phyloP scores from a whole-genome alignment of 1,140 invertebrate genomes.

The Penaeus chinensis region DNA sequence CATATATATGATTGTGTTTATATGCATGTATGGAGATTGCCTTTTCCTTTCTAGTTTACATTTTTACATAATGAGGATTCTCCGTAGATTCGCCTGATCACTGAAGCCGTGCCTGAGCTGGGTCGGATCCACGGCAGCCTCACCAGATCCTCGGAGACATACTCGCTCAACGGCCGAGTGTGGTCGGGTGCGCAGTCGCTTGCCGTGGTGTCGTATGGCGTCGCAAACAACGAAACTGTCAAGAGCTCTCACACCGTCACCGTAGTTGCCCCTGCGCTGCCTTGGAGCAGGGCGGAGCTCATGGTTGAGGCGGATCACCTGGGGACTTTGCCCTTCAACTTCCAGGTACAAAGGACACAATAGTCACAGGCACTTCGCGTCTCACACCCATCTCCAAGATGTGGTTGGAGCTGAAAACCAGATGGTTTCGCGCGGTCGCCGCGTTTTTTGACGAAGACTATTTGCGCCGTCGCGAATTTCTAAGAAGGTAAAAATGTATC shows the following conservation, averaged over 20 bases:
- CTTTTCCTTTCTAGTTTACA: no score
- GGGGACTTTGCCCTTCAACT: constrained; percentile 46
- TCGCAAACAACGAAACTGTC: constrained; percentile 10
- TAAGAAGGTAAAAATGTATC: no score
- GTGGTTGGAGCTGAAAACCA: no score
- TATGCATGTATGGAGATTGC: no score
- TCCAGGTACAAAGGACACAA: constrained; percentile 27
- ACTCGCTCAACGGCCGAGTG: constrained; percentile 30
- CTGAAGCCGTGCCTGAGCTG: constrained; percentile 31
- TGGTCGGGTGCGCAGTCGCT: constrained; percentile 37
- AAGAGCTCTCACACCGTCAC: constrained; percentile 38
- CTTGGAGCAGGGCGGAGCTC: constrained; percentile 29
- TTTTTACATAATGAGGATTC: no score
- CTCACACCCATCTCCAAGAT: no score
- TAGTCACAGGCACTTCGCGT: no score
- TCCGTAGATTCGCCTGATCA: constrained; percentile 27
- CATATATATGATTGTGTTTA: no score
- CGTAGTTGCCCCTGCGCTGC: constrained; percentile 24
- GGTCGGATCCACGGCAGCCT: constrained; percentile 47
- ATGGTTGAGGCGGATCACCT: constrained; percentile 39
- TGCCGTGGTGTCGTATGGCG: constrained; percentile 36
- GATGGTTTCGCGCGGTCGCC: no score
- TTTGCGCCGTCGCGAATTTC: no score
- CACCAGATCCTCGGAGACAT: constrained; percentile 6
- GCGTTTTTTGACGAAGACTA: no score